Conservation (phyloP, 2,113 vertebrate species). For the Callaeas wilsoni region DNA sequence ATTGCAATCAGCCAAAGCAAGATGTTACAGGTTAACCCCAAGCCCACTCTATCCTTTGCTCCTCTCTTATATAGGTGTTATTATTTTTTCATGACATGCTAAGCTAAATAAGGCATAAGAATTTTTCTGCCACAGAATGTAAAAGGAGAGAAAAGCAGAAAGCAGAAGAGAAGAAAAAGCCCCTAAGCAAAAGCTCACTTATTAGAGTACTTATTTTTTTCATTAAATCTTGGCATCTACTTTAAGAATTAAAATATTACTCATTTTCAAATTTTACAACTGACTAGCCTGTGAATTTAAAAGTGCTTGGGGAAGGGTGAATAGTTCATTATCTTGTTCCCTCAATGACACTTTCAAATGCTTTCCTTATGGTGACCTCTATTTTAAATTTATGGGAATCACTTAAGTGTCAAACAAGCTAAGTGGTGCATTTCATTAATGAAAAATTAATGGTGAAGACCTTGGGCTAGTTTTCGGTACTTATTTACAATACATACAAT, state of each 20-base stretch:
- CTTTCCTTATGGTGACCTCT: conserved; percentile 64
- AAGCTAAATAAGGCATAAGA: background rate
- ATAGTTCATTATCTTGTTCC: conserved; percentile 52
- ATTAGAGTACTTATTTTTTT: conserved; percentile 14
- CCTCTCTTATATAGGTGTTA: background rate
- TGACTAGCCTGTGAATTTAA: conserved; percentile 44
- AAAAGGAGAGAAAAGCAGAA: conserved; percentile 20
- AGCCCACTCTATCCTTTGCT: background rate
- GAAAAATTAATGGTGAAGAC: conserved; percentile 77
- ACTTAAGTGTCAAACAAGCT: conserved; percentile 74
- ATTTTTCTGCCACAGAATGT: background rate
- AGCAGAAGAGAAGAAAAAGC: background rate
- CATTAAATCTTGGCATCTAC: conserved; percentile 21
- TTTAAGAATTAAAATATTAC: conserved; percentile 43
- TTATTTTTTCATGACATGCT: background rate
- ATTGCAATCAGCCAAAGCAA: background rate
- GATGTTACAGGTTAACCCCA: background rate
- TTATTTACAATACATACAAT: conserved; percentile 76
- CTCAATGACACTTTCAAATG: conserved; percentile 63
- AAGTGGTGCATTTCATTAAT: conserved; percentile 78
- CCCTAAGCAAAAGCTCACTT: background rate
- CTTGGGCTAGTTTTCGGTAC: conserved; percentile 54
- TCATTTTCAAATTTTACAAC: conserved; percentile 43
- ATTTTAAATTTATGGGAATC: conserved; percentile 72
- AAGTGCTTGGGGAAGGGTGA: conserved; percentile 46